phyloP scores from a whole-genome alignment of 2,888 invertebrate genomes.

The Poecilobothrus nobilitatus region DNA sequence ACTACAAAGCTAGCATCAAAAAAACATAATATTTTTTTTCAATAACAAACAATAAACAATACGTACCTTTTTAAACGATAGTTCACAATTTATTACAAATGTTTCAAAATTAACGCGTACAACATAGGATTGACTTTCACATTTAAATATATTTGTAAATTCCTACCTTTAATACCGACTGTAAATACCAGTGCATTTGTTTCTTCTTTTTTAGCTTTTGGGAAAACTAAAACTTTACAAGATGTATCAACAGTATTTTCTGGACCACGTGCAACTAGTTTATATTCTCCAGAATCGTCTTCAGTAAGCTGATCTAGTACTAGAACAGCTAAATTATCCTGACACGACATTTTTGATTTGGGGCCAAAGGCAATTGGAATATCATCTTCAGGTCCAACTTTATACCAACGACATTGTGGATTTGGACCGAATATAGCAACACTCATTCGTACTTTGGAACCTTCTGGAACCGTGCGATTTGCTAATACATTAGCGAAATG shows the following conservation, averaged over 20 bases:
- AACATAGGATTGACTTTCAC: conserved; percentile 19
- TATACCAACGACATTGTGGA: conserved; percentile 62
- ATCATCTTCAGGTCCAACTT: conserved; percentile 64
- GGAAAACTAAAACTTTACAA: conserved; percentile 51
- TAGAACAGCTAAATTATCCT: conserved; percentile 63
- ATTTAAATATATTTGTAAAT: neutral
- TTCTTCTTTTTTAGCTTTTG: conserved; percentile 47
- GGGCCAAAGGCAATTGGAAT: conserved; percentile 49
- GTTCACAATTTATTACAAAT: conserved; percentile 14
- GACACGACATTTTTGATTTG: conserved; percentile 53
- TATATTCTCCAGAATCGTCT: conserved; percentile 68
- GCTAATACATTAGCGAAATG: conserved; percentile 66
- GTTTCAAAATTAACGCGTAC: conserved; percentile 19
- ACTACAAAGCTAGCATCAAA: neutral
- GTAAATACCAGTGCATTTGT: conserved; percentile 65
- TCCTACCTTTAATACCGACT: conserved; percentile 59
- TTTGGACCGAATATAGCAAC: conserved; percentile 70
- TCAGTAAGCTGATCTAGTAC: conserved; percentile 61
- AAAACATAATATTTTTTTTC: no score
- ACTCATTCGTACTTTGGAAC: conserved; percentile 66
- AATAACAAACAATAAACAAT: conserved; percentile 12
- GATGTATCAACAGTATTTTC: conserved; percentile 62
- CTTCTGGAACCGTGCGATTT: conserved; percentile 65
- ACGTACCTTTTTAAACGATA: conserved; percentile 16
- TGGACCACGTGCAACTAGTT: conserved; percentile 64